Evolutionary conservation across 2,797 vertebrate species (phyloP), one percentile per base, ranked within the genome.

Genomic region (Podarcis siculus): DNA sequence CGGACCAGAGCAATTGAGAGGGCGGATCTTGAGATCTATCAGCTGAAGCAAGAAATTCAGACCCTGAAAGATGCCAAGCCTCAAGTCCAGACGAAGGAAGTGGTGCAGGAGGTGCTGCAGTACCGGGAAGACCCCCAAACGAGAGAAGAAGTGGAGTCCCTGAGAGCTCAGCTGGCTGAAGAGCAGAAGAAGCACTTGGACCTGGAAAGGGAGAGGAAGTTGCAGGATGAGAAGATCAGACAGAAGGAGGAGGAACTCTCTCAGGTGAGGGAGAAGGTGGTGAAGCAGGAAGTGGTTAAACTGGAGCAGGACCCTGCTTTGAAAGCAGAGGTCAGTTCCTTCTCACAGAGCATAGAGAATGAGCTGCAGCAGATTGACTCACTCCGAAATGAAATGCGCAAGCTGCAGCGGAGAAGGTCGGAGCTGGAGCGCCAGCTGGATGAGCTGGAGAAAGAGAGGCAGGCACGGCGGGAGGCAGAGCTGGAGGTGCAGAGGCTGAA

Each of bases 71-170:
- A 98, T 30, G 97, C 98, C 86, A 98, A 98, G 93, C 98, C 98
- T 7, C 98, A 99, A 94, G 97, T 99, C 75, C 98, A 99, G 89
- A 98, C 96, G 8, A 99, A 98, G 92, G 99, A 99, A 95, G 97
- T 99, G 5, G 96, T 99, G 75, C 99, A 99, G 89, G 99, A 99
- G 96, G 97, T 99, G 75, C 39, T 98, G 86, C 98, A 99, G 93
- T 99, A 98, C 94, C 97, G 97, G 91, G 98, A 99, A 95, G 98
- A 99, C 90, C 98, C 98, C 67, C 98, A 98, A 91, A 99, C 98
- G 6, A 98, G 97, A 92, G 98, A 99, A 82, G 99, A 99, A 92
- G 98, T 99, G 3, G 98, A 98, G 85, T 96, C 73, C 13, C 96
- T 99, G 69, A 98, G 98, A 94, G 96, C 93, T 82, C 98, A 98